Percentiles rank a stretch among this genome's conserved stretches.
Evolutionary conservation across 2,113 vertebrate species (phyloP).

Genomic region (Proterorhinus semilunaris): DNA sequence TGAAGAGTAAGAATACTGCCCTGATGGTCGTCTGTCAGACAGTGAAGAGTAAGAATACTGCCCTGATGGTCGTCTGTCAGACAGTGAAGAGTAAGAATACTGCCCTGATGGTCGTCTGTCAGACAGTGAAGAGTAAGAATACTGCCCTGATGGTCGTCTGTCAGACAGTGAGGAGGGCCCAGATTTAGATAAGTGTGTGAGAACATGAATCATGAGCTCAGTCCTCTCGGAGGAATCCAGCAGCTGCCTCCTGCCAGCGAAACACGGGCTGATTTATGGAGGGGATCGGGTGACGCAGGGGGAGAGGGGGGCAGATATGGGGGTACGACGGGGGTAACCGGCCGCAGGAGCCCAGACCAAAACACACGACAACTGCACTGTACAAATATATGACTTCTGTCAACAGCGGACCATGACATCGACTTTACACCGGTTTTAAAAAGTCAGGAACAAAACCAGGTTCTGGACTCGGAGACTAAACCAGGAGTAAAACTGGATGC

Average conservation of each 20-base stretch:
- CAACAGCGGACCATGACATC: background rate
- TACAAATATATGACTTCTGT: background rate
- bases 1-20: background rate
- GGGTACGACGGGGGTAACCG: slow-evolving; percentile 28
- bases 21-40: background rate
- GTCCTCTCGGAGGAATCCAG: slow-evolving; percentile 57
- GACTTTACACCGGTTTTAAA: background rate
- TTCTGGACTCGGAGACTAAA: background rate
- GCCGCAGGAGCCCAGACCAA: slow-evolving; percentile 32
- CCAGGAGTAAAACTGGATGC: background rate
- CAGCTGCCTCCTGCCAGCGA: slow-evolving; percentile 65
- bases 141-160: background rate
- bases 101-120: no score
- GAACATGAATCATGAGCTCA: slow-evolving; percentile 66
- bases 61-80: background rate
- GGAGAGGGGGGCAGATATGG: slow-evolving; percentile 11
- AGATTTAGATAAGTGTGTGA: slow-evolving; percentile 74
- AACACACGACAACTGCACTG: slow-evolving; percentile 59
- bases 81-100: no score
- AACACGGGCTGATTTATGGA: slow-evolving; percentile 73
- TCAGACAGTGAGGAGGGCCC: slow-evolving; percentile 57
- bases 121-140: no score
- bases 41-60: background rate
- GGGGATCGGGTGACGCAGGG: slow-evolving; percentile 67
- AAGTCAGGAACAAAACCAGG: background rate